Evolutionary conservation across 2,888 invertebrate species (phyloP).

Genomic region (Dendrolimus pini): DNA sequence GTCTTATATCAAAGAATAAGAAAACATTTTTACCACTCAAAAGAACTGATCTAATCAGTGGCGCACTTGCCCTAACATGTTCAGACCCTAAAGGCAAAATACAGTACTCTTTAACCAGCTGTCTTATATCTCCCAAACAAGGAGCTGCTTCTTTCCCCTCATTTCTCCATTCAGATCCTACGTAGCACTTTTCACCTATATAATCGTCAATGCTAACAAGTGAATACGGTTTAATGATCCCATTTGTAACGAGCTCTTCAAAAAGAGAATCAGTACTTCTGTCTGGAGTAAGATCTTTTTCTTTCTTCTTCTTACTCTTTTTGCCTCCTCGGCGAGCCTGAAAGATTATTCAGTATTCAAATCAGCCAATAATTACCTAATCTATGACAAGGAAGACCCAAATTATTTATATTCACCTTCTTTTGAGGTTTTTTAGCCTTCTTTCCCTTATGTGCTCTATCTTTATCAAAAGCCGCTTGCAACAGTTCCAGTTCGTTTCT

Average conservation of each 20-base stretch:
- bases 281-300: constrained; percentile 95
- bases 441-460: constrained; percentile 84
- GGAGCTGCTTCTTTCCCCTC: constrained; percentile 71
- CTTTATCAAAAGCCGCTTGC: constrained; percentile 84
- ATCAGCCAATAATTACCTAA: background rate
- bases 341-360: background rate
- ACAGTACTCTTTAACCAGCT: constrained; percentile 91
- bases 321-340: constrained; percentile 87
- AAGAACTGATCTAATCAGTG: constrained; percentile 87
- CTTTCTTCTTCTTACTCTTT: constrained; percentile 94
- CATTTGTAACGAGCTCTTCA: constrained; percentile 93
- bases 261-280: constrained; percentile 92
- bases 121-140: constrained; percentile 87
- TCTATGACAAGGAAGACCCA: background rate
- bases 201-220: constrained; percentile 81
- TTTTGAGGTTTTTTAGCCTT: constrained; percentile 87
- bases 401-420: constrained; percentile 42
- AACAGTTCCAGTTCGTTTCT: constrained; percentile 81
- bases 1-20: background rate
- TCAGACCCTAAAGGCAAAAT: constrained; percentile 90
- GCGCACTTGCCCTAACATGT: constrained; percentile 81
- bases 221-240: constrained; percentile 90
- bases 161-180: constrained; percentile 67
- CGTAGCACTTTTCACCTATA: constrained; percentile 87
- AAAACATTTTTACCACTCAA: constrained; percentile 77